phyloP scores from a whole-genome alignment of 1,140 invertebrate genomes.

The Aplysia californica region DNA sequence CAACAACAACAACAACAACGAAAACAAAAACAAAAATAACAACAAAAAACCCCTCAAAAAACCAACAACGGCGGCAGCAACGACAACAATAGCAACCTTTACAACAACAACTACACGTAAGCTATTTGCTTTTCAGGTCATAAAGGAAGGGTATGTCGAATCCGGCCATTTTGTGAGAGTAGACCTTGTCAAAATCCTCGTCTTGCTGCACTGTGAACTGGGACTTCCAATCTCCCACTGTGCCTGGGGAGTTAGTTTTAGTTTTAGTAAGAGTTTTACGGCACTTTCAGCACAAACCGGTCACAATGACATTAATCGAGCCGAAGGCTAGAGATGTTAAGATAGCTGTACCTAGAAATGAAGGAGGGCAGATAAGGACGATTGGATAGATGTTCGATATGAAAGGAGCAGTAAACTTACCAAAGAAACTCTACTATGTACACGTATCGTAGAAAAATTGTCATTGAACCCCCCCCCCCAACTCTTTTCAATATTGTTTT shows the following conservation, averaged over 20 bases:
- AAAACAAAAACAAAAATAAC: too few relatives aligned
- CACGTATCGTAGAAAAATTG: not conserved
- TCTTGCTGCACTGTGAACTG: conserved; percentile 19
- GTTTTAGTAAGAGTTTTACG: too few relatives aligned
- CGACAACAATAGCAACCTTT: too few relatives aligned
- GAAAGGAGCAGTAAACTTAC: not conserved
- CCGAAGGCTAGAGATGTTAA: not conserved
- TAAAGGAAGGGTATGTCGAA: conserved; percentile 9
- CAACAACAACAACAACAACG: too few relatives aligned
- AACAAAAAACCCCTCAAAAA: too few relatives aligned
- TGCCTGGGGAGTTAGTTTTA: not conserved
- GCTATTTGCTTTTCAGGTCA: too few relatives aligned
- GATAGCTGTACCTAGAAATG: not conserved
- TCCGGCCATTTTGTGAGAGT: not conserved
- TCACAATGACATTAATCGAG: not conserved
- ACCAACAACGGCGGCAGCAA: too few relatives aligned
- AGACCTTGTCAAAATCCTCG: conserved; percentile 8
- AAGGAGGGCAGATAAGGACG: not conserved
- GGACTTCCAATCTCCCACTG: conserved; percentile 18
- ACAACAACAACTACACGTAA: too few relatives aligned
- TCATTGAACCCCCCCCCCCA: too few relatives aligned
- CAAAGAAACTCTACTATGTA: not conserved
- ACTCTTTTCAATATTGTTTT: too few relatives aligned
- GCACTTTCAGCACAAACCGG: too few relatives aligned
- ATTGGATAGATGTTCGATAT: not conserved